Conservation (phyloP, 1,140 invertebrate genomes). For the Pseudomyrmex concolor region DNA sequence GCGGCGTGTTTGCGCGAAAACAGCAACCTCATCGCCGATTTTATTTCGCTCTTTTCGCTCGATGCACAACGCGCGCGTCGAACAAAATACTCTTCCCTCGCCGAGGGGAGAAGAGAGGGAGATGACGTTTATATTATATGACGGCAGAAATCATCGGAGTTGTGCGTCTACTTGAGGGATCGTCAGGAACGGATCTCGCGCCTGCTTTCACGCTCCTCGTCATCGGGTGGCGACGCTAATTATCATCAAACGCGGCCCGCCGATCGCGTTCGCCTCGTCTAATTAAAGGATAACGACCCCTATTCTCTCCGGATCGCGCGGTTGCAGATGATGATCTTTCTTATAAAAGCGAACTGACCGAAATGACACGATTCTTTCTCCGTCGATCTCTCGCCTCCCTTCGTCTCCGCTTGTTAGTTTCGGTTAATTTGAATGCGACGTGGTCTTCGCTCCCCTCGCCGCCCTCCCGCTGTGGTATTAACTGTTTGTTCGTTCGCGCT, state of each 20-base stretch:
- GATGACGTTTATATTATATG: too few species aligned
- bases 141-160: too few species aligned
- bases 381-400: neutral
- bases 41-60: slow-evolving; percentile 25
- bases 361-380: slow-evolving; percentile 36
- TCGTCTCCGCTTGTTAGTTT: slow-evolving; percentile 65
- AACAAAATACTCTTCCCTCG: neutral
- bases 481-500: slow-evolving; percentile 32
- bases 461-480: slow-evolving; percentile 38
- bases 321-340: slow-evolving; percentile 48
- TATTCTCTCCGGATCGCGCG: slow-evolving; percentile 30
- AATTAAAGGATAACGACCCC: slow-evolving; percentile 70
- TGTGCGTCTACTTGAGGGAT: too few species aligned
- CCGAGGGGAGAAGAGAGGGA: too few species aligned
- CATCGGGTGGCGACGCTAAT: slow-evolving; percentile 56
- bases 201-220: neutral
- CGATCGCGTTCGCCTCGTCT: slow-evolving; percentile 52
- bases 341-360: slow-evolving; percentile 59
- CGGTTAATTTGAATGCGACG: slow-evolving; percentile 70
- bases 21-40: slow-evolving; percentile 22
- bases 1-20: slow-evolving; percentile 34
- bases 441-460: neutral
- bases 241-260: slow-evolving; percentile 57
- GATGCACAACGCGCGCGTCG: neutral
- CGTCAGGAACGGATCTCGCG: too few species aligned